Conservation (phyloP, 2,113 vertebrate species). For the Bambusicola thoracicus region DNA sequence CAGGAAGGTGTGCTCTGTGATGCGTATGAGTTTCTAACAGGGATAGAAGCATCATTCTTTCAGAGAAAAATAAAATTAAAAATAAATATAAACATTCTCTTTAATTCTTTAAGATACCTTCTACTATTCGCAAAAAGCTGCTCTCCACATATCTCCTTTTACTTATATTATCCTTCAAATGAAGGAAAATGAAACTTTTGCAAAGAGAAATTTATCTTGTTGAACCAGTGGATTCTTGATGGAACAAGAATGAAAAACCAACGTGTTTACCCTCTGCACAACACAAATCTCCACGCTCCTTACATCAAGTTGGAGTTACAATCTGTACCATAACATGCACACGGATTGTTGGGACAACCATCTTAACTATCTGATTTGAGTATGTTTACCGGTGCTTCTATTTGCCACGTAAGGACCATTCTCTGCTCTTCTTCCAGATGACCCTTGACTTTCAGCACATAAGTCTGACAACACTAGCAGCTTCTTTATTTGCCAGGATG, state of each 20-base stretch:
- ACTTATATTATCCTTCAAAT: not conserved
- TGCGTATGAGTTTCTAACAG: not conserved
- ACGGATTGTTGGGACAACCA: not conserved
- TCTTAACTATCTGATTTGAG: not conserved
- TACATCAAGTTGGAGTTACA: not conserved
- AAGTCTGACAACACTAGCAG: not conserved
- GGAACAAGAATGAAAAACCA: not conserved
- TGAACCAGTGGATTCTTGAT: not conserved
- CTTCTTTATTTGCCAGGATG: not conserved
- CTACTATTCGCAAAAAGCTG: not conserved
- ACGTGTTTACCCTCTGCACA: not conserved
- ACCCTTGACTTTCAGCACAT: not conserved
- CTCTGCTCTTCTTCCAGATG: not conserved
- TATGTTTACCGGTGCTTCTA: not conserved
- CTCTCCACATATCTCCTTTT: not conserved
- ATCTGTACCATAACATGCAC: fast-evolving
- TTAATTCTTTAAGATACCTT: not conserved
- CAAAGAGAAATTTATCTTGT: not conserved
- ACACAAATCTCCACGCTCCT: not conserved
- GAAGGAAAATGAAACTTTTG: not conserved
- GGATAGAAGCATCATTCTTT: not conserved
- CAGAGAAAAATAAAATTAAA: not conserved
- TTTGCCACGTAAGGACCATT: not conserved
- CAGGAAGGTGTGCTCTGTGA: not conserved
- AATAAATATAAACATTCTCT: not conserved